Percentiles rank a stretch among this genome's conserved stretches.
Evolutionary conservation across 1,140 invertebrate species (phyloP).

Genomic region (Microplitis mediator): DNA sequence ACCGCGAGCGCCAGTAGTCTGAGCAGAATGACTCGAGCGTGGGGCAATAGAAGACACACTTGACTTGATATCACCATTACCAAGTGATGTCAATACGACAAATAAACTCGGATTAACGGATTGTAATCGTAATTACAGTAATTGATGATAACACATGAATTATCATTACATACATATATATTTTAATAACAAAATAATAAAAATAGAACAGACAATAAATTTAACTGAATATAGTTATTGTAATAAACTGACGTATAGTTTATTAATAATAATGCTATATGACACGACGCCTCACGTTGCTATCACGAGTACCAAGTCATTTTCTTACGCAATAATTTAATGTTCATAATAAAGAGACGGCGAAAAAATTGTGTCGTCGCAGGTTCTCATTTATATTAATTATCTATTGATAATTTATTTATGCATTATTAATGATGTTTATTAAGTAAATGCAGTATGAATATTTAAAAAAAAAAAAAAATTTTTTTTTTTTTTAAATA

Average conservation of each 20-base stretch:
- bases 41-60: conserved; percentile 8
- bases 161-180: background rate
- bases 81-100: background rate
- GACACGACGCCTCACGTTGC: conserved; percentile 52
- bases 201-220: background rate
- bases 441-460: background rate
- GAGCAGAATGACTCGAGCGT: conserved; percentile 2
- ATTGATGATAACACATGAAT: background rate
- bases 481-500: conserved; percentile 11
- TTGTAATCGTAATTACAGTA: background rate
- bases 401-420: background rate
- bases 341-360: conserved; percentile 46
- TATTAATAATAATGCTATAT: conserved; percentile 59
- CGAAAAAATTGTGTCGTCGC: conserved; percentile 24
- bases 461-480: background rate
- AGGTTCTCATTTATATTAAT: conserved; percentile 35
- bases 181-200: background rate
- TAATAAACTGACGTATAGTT: conserved; percentile 49
- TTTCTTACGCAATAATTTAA: conserved; percentile 56
- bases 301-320: conserved; percentile 47
- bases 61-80: background rate
- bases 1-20: conserved; percentile 7
- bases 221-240: conserved; percentile 39
- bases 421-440: background rate
- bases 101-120: background rate